These are phyloP conservation scores for Melopsittacus undulatus DNA, from an alignment of 2,797 vertebrate species.

Conservation along the genomic window DNA sequence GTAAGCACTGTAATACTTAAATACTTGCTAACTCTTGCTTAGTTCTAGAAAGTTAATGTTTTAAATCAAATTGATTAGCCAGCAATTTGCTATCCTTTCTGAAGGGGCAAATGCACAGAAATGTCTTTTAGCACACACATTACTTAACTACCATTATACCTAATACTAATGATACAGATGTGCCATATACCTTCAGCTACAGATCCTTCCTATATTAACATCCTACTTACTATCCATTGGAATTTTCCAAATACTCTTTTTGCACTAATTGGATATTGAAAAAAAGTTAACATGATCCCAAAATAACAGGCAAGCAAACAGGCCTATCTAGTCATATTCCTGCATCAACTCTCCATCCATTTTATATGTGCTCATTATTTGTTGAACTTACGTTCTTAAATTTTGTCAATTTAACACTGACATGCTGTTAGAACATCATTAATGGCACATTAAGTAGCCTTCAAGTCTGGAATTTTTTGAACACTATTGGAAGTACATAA, in stretches of 20 bases:
- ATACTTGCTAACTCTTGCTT: background rate
- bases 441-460: background rate
- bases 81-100: background rate
- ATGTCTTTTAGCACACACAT: background rate
- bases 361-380: background rate
- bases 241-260: background rate
- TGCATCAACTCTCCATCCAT: background rate
- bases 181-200: background rate
- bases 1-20: background rate
- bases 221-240: background rate
- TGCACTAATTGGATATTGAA: background rate
- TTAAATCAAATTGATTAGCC: background rate
- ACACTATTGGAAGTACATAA: background rate
- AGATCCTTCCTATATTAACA: background rate
- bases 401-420: background rate
- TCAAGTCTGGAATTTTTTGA: background rate
- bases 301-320: background rate
- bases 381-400: background rate
- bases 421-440: background rate
- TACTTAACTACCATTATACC: background rate
- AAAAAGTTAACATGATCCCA: background rate
- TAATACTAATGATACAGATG: background rate
- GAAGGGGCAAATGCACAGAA: background rate
- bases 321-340: background rate
- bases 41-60: background rate